Evolutionary conservation across 2,888 invertebrate genomes (phyloP), one percentile per base, ranked within the genome.

Genomic region (Ctenicera cuprea): DNA sequence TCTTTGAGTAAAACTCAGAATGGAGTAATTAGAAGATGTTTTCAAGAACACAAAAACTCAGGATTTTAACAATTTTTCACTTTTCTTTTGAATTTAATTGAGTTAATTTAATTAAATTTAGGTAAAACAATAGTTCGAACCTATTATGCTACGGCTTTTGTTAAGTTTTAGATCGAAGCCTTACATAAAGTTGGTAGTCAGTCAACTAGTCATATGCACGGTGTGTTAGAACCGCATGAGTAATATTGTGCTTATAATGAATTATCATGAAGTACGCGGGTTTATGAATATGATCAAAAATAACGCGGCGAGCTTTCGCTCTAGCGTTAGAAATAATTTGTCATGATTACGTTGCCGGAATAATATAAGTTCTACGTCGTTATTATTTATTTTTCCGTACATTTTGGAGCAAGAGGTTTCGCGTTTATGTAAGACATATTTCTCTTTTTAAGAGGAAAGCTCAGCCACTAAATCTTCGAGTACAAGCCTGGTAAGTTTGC

Each of bases 401-500:
- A 74, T 74, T 74, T 74, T 70, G 50, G 70, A 74, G 74, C 69
- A 74, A 69, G 66, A 70, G 74, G 74, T 74, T 74, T 74, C 74
- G 64, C 70, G 70, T 74, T 74, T 70, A 70, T 74, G 69, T 65
- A 74, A 74, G 74, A 74, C 74, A 74, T 73, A 73, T 74, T 74
- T 74, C 74, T 74, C 74, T 74, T 74, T 74, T 74, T 74, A 74
- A 74, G 74, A 74, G 74, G 70, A 74, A 74, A 74, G 74, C 74
- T 74, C 70, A 74, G 67, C 70, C 70, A 74, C 57, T 74, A 74
- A 74, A 74, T 74, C 74, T 74, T 74, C 61, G 52, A 82, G 81
- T 81, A 77, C 79, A 78, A 82, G 81, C 78, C 80, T 80, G 79
- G 80, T 80, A 82, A 82, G 79, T 78, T 80, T 79, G 79, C 76